These are phyloP conservation scores for Subanguina moxae DNA, from an alignment of 1,140 invertebrate genomes.

Conservation along the genomic window DNA sequence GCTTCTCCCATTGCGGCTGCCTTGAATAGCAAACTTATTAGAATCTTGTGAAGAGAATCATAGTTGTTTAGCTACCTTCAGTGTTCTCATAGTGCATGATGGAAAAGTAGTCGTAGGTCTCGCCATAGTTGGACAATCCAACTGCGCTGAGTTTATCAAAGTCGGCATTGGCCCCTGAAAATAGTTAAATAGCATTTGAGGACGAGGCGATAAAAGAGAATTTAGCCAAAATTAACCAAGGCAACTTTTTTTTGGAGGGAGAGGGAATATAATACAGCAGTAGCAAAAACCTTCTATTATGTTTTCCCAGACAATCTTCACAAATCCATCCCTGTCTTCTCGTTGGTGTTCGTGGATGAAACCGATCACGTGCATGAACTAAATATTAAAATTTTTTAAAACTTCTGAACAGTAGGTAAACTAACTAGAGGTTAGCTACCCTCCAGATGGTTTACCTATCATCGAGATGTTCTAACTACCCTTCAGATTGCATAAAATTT, in stretches of 20 bases:
- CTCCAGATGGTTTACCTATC: no score
- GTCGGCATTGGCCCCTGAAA: slow-evolving; percentile 55
- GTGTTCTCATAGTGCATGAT: slow-evolving; percentile 47
- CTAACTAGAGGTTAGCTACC: no score
- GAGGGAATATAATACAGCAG: no score
- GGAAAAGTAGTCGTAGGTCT: slow-evolving; percentile 56
- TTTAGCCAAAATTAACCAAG: no score
- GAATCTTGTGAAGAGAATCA: no score
- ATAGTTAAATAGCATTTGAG: neutral
- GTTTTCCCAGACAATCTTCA: slow-evolving; percentile 51
- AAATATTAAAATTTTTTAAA: neutral
- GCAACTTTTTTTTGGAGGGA: neutral
- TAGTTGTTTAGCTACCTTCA: slow-evolving; percentile 2
- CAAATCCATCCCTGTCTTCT: slow-evolving; percentile 55
- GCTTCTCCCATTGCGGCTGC: slow-evolving; percentile 52
- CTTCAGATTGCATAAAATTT: no score
- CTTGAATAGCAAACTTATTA: slow-evolving; percentile 38
- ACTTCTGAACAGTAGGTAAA: no score
- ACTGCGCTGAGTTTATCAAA: slow-evolving; percentile 54
- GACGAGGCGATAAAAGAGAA: no score
- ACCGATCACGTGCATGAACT: slow-evolving; percentile 58
- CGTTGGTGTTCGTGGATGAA: slow-evolving; percentile 59
- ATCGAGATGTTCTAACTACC: no score
- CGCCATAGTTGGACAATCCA: slow-evolving; percentile 56
- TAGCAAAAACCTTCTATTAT: slow-evolving; percentile 52